Conservation (phyloP, 2,797 vertebrate species). For the Hydrocynus forskahlii region DNA sequence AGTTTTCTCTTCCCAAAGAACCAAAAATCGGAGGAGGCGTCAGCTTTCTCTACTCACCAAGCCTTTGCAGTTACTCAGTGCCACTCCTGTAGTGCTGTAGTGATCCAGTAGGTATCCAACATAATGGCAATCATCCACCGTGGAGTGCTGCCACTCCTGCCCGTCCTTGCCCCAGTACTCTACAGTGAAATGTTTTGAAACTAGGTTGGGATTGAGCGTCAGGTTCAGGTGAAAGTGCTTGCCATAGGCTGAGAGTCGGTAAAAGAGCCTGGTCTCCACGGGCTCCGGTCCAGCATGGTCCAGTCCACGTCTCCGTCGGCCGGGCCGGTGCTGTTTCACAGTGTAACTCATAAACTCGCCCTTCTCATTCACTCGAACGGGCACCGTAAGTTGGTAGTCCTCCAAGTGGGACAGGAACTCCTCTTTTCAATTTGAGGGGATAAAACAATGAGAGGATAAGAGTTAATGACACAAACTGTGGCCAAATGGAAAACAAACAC, state of each 20-base stretch:
- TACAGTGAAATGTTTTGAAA: slow-evolving; percentile 95
- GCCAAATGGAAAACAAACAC: background rate
- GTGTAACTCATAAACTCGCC: slow-evolving; percentile 97
- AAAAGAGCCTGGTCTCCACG: slow-evolving; percentile 89
- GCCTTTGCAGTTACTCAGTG: slow-evolving; percentile 96
- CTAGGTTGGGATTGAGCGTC: slow-evolving; percentile 93
- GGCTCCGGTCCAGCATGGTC: slow-evolving; percentile 81
- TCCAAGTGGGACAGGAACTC: slow-evolving; percentile 98
- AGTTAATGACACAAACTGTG: slow-evolving; percentile 66
- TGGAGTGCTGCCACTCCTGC: slow-evolving; percentile 89
- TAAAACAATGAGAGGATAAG: slow-evolving; percentile 61
- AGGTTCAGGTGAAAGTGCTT: slow-evolving; percentile 98
- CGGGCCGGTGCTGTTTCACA: slow-evolving; percentile 93
- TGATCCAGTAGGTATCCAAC: slow-evolving; percentile 93
- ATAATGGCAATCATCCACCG: slow-evolving; percentile 95
- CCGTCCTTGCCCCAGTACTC: slow-evolving; percentile 96
- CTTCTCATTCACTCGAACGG: slow-evolving; percentile 91
- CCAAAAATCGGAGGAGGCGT: background rate
- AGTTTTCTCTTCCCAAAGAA: background rate
- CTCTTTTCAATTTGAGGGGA: slow-evolving; percentile 82
- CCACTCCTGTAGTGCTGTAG: slow-evolving; percentile 89
- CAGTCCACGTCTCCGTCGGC: slow-evolving; percentile 87
- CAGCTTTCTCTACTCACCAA: slow-evolving; percentile 86
- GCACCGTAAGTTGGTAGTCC: slow-evolving; percentile 96
- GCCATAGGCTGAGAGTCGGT: slow-evolving; percentile 96